phyloP scores from a whole-genome alignment of 2,797 vertebrate genomes.

The Numenius phaeopus region DNA sequence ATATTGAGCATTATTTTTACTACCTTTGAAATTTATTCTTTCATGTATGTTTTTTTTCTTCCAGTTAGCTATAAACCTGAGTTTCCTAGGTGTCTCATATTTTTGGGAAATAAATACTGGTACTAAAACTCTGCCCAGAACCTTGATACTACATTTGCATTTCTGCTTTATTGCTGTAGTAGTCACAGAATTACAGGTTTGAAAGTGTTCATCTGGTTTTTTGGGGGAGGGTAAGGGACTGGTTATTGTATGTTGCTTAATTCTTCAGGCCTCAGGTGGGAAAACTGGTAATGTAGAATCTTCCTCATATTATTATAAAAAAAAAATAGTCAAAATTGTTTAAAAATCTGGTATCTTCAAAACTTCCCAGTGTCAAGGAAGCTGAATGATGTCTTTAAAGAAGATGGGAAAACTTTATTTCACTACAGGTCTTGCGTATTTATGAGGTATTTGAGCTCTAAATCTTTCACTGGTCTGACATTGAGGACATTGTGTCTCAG shows the following conservation, averaged over 20 bases:
- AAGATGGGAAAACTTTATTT: background rate
- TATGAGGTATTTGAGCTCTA: background rate
- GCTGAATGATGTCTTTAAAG: background rate
- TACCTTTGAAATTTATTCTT: background rate
- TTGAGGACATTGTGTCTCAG: background rate
- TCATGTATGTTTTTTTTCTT: background rate
- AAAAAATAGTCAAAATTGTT: background rate
- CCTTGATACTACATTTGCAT: background rate
- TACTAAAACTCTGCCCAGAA: background rate
- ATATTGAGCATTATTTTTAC: background rate
- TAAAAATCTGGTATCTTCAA: background rate
- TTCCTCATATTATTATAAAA: background rate
- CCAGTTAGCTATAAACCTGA: background rate
- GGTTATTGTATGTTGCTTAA: background rate
- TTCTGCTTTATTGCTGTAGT: background rate
- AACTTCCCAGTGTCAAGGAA: background rate
- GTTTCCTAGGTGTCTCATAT: background rate
- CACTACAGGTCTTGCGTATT: background rate
- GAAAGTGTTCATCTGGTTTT: background rate
- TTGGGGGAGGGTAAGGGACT: background rate
- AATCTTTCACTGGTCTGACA: background rate
- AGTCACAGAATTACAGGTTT: background rate
- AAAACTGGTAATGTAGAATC: background rate
- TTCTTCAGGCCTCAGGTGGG: background rate
- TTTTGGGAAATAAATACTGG: background rate